Percentiles rank a stretch among this genome's conserved stretches.
phyloP scores from a whole-genome alignment of 2,113 vertebrate genomes.

The Dendropsophus ebraccatus region DNA sequence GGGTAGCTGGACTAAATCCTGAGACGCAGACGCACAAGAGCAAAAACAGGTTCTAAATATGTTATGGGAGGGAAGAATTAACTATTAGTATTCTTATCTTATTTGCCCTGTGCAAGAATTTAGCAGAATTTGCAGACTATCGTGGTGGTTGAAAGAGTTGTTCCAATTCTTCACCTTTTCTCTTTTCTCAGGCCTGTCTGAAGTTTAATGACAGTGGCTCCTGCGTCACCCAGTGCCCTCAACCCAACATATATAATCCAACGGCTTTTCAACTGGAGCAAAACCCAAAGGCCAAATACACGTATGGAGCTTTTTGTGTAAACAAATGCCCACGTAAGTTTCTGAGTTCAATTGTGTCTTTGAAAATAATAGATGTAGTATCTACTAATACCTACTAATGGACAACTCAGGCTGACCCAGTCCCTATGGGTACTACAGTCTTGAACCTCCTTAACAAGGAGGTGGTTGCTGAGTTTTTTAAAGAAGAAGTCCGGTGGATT shows the following conservation, averaged over 20 bases:
- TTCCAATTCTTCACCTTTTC: neutral
- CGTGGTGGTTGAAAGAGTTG: neutral
- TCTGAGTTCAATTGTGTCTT: neutral
- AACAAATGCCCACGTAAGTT: slow-evolving; percentile 96
- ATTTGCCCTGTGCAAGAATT: neutral
- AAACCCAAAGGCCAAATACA: slow-evolving; percentile 95
- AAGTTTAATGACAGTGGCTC: slow-evolving; percentile 98
- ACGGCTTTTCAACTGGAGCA: slow-evolving; percentile 94
- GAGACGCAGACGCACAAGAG: neutral
- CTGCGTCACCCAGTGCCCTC: slow-evolving; percentile 94
- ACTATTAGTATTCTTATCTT: neutral
- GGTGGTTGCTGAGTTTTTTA: no score
- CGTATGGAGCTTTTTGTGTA: slow-evolving; percentile 96
- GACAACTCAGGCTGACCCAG: neutral
- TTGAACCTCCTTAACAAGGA: no score
- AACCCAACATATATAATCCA: slow-evolving; percentile 96
- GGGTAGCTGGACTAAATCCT: slow-evolving; percentile 18
- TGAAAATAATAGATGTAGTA: neutral
- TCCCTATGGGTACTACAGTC: neutral
- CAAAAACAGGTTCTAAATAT: neutral
- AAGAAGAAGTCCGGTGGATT: no score
- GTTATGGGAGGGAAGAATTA: slow-evolving; percentile 2
- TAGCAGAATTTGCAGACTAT: neutral
- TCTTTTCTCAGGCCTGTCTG: slow-evolving; percentile 86
- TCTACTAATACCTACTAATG: neutral